Evolutionary conservation across 2,113 vertebrate species (phyloP).

Genomic region (Sisor rabdophorus): DNA sequence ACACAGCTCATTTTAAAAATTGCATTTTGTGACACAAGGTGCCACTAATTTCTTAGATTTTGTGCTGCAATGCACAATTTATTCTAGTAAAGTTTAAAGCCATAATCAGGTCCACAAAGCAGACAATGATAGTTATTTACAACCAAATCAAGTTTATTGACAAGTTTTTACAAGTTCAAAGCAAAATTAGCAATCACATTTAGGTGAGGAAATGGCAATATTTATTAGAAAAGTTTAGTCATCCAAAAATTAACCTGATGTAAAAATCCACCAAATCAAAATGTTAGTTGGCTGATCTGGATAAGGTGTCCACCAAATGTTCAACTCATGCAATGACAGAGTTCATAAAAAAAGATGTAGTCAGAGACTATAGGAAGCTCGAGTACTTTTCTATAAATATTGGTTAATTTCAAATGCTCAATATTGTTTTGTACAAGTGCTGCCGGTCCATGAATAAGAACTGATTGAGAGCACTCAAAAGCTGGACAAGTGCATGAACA

Average conservation of each 20-base stretch:
- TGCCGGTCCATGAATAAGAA: constrained; percentile 33
- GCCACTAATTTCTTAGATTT: background rate
- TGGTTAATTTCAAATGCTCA: constrained; percentile 20
- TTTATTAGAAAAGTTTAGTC: background rate
- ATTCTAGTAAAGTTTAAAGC: background rate
- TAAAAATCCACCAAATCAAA: background rate
- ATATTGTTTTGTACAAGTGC: constrained; percentile 18
- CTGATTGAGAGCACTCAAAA: constrained; percentile 27
- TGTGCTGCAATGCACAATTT: background rate
- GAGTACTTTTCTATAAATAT: constrained; percentile 28
- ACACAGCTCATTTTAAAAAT: background rate
- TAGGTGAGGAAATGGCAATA: background rate
- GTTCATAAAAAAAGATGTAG: background rate
- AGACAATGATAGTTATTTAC: background rate
- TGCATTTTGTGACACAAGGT: background rate
- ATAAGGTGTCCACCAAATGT: no score
- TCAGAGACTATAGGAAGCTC: background rate
- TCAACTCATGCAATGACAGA: no score
- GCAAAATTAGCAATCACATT: background rate
- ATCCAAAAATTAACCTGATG: background rate
- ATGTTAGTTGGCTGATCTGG: no score
- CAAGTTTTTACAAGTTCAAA: background rate
- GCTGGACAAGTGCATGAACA: constrained; percentile 38
- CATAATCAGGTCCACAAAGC: background rate
- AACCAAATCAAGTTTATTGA: background rate